Percentiles rank a stretch among this genome's conserved stretches.
Evolutionary conservation across 2,888 invertebrate genomes (phyloP).

Genomic region (Helleia helle): DNA sequence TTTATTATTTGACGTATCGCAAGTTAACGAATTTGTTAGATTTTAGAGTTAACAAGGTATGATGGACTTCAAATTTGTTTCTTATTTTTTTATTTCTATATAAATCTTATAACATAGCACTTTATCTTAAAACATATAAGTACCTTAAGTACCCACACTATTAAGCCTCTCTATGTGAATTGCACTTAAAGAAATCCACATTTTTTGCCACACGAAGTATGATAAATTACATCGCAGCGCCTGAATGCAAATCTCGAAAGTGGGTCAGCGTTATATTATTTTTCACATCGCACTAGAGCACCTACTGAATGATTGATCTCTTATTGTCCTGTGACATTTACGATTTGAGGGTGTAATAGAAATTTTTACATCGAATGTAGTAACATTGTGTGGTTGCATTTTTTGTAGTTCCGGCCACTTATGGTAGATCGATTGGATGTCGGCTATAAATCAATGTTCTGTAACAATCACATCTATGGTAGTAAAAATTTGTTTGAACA

Average conservation of each 20-base stretch:
- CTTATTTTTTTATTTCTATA: too few species aligned
- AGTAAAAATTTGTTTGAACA: too few species aligned
- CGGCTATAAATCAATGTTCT: constrained; percentile 22
- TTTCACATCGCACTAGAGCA: constrained; percentile 50
- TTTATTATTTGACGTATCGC: neutral
- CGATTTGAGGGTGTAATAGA: constrained; percentile 24
- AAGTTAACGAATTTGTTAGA: too few species aligned
- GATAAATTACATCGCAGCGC: constrained; percentile 55
- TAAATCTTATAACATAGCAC: neutral
- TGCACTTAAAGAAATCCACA: constrained; percentile 16
- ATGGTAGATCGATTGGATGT: constrained; percentile 49
- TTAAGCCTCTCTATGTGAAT: constrained; percentile 10
- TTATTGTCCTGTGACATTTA: constrained; percentile 31
- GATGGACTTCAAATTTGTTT: too few species aligned
- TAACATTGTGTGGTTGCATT: constrained; percentile 22
- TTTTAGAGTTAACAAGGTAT: too few species aligned
- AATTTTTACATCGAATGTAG: constrained; percentile 39
- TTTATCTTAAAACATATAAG: too few species aligned
- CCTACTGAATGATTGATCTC: constrained; percentile 62
- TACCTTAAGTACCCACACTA: too few species aligned
- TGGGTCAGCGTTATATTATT: constrained; percentile 64
- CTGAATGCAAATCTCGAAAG: constrained; percentile 68
- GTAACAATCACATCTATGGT: neutral
- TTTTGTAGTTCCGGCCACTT: constrained; percentile 60
- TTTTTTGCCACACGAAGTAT: constrained; percentile 55